phyloP scores from a whole-genome alignment of 2,113 vertebrate species.

The Chauna torquata region DNA sequence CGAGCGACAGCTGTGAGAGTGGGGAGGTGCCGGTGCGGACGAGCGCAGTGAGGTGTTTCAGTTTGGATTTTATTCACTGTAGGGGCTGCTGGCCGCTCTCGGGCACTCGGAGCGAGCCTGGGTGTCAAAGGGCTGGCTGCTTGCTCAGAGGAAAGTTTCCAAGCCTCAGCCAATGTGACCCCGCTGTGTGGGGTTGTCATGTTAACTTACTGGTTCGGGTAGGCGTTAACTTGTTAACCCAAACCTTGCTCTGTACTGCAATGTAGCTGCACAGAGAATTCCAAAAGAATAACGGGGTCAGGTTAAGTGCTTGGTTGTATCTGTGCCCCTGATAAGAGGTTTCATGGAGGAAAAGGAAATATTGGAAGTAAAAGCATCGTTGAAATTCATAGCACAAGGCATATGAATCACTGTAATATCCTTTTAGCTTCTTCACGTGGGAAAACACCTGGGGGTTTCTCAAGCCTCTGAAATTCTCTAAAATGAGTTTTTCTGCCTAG shows the following conservation, averaged over 20 bases:
- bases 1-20: rapidly evolving
- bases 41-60: rapidly evolving
- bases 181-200: not conserved
- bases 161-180: rapidly evolving
- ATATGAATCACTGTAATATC: rapidly evolving
- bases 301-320: not conserved
- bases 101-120: rapidly evolving
- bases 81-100: not conserved
- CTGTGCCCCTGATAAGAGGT: rapidly evolving
- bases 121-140: no score
- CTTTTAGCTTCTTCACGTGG: not conserved
- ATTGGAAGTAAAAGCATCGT: not conserved
- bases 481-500: not conserved
- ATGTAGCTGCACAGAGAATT: rapidly evolving
- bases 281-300: rapidly evolving
- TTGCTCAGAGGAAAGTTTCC: not conserved
- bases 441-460: rapidly evolving
- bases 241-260: rapidly evolving
- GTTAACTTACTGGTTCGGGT: not conserved
- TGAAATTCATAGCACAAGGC: rapidly evolving
- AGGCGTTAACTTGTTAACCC: rapidly evolving
- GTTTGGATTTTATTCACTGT: rapidly evolving
- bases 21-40: rapidly evolving
- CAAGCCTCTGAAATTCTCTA: not conserved
- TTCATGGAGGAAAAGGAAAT: rapidly evolving